Evolutionary conservation across 1,140 invertebrate species (phyloP).

Genomic region (Heliconius congener): DNA sequence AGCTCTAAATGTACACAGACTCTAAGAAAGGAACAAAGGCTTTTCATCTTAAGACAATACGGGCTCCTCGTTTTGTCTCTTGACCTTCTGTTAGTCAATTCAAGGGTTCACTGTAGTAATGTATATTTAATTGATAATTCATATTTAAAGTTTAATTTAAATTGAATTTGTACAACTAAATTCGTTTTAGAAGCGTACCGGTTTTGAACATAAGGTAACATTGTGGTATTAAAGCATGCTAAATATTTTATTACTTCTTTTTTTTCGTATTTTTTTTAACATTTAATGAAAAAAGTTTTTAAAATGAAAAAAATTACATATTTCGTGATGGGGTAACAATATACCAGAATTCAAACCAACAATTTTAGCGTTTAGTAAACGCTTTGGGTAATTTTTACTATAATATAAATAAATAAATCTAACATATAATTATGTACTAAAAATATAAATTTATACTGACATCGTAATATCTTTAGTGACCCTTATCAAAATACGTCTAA

Average conservation of each 20-base stretch:
- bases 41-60: constrained; percentile 12
- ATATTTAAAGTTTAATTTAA: background rate
- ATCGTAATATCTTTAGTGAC: background rate
- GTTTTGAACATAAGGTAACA: background rate
- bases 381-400: too few relatives aligned
- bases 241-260: background rate
- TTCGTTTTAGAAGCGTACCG: background rate
- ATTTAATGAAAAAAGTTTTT: too few relatives aligned
- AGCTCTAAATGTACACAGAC: background rate
- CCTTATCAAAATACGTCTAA: constrained; percentile 1
- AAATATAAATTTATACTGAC: background rate
- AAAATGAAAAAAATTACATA: too few relatives aligned
- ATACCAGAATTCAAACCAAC: too few relatives aligned
- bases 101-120: background rate
- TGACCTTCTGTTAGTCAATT: constrained; percentile 2
- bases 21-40: constrained; percentile 4
- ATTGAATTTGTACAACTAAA: background rate
- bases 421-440: background rate
- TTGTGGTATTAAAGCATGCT: background rate
- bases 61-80: background rate
- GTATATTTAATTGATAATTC: background rate
- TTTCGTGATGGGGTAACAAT: too few relatives aligned
- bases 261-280: too few relatives aligned
- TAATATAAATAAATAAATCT: background rate
- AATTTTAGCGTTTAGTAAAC: too few relatives aligned